Conservation (phyloP, 2,797 vertebrate species). For the Pagetopsis macropterus region DNA sequence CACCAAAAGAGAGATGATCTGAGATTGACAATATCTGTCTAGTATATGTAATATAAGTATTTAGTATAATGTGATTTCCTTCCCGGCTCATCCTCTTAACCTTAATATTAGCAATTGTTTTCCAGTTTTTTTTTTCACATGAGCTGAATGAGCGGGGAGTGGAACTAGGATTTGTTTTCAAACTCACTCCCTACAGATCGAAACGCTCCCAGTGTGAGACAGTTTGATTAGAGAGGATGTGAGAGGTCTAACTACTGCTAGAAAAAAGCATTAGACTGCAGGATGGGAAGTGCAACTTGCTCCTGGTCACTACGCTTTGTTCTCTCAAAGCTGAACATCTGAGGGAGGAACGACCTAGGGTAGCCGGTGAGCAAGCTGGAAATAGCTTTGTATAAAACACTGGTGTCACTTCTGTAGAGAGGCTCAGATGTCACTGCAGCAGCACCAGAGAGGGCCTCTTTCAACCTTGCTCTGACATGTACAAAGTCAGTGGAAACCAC, state of each 20-base stretch:
- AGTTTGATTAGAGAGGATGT: conserved; percentile 63
- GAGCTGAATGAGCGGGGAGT: conserved; percentile 36
- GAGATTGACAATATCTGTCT: conserved; percentile 4
- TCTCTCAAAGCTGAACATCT: conserved; percentile 48
- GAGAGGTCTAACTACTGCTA: conserved; percentile 32
- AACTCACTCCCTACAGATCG: conserved; percentile 40
- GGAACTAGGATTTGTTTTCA: conserved; percentile 34
- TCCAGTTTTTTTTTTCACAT: conserved; percentile 31
- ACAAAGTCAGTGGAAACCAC: conserved; percentile 51
- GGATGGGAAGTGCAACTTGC: conserved; percentile 34
- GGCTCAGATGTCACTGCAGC: conserved; percentile 54
- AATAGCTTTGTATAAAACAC: conserved; percentile 43
- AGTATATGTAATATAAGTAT: conserved; percentile 40
- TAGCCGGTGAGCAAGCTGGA: conserved; percentile 38
- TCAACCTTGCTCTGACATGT: conserved; percentile 51
- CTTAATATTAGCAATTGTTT: conserved; percentile 1
- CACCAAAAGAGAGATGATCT: background rate
- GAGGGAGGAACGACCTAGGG: conserved; percentile 20
- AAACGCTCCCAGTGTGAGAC: conserved; percentile 50
- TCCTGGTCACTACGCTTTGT: conserved; percentile 35
- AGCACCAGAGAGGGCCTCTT: conserved; percentile 41
- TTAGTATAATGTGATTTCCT: conserved; percentile 29
- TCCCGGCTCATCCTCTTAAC: conserved; percentile 26
- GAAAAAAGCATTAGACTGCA: conserved; percentile 28
- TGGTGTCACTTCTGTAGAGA: conserved; percentile 52